Base-by-base conservation (phyloP, 2,888 invertebrate species). In the Exocentrus adspersus region DNA sequence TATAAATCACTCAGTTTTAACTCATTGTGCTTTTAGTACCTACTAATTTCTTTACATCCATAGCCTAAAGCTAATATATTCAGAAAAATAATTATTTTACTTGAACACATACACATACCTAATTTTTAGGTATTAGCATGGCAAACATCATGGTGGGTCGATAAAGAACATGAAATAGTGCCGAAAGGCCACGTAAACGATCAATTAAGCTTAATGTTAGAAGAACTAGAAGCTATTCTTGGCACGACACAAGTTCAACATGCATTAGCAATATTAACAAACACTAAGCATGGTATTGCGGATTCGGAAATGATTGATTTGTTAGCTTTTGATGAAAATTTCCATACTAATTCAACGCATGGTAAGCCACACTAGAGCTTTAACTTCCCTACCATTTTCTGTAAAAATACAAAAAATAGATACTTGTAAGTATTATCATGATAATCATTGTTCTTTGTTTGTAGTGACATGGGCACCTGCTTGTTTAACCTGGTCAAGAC, bases 261-360 rank as follows among this genome's bases (percentile, higher is more conserved):
- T 53, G 88, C 92, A 56, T 83, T 94, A 32, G 88, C 92, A 1
- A 86, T 93, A 64, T 83, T 94, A 62, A 88, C 91, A 0, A 89
- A 91, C 2, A 88, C 93, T 5, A 87, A 92, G 58, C 88, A 91
- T 78, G 95, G 95, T 1, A 85, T 95, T 46, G 89, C 91, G 16
- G 92, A 93, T 77, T 90, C 91, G 2, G 95, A 95, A 84, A 90
- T 93, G 80, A 83, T 92, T 75, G 92, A 90, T 75, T 81, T 90
- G 66, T 75, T 91, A 64, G 88, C 90, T 0, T 87, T 87, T 73
- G 88, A 89, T 73, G 85, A 87, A 41, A 84, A 85, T 69, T 90
- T 90, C 69, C 86, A 89, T 68, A 88, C 87, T 68, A 85, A 85
- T 60, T 86, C 86, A 70, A 89, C 90, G 43, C 88, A 89, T 72